A percentile compares a stretch with the other conserved stretches of the same genome.
Evolutionary conservation across 2,113 vertebrate genomes (phyloP).

Genomic region (Myrmecobius fasciatus): DNA sequence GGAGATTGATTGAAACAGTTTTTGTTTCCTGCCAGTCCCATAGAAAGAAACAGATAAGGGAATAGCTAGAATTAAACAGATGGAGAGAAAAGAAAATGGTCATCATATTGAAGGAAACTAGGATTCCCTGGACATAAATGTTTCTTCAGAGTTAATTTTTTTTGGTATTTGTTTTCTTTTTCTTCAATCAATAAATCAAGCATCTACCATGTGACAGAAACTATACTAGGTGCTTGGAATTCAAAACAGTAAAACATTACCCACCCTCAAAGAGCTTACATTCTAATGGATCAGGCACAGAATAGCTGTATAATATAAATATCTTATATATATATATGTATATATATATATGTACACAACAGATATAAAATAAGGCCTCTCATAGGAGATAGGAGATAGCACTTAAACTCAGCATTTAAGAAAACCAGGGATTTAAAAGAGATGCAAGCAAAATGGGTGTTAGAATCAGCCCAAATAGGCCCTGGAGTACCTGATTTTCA

Average conservation of each 20-base stretch:
- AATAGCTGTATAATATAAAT: background rate
- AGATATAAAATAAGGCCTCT: background rate
- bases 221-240: background rate
- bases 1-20: background rate
- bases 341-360: background rate
- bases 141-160: background rate
- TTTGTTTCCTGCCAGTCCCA: background rate
- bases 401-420: background rate
- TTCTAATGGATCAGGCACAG: background rate
- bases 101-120: background rate
- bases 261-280: background rate
- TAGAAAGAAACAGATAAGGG: background rate
- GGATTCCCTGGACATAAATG: background rate
- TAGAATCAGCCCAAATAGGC: background rate
- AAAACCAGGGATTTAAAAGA: background rate
- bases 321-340: background rate
- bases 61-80: background rate
- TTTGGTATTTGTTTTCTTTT: background rate
- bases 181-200: background rate
- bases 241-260: background rate
- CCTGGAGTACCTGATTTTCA: background rate
- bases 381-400: background rate
- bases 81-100: background rate
- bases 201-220: background rate
- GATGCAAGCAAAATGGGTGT: background rate